A percentile compares a stretch with the other conserved stretches of the same genome.
Evolutionary conservation across 2,888 invertebrate species (phyloP).

Genomic region (Penaeus monodon): DNA sequence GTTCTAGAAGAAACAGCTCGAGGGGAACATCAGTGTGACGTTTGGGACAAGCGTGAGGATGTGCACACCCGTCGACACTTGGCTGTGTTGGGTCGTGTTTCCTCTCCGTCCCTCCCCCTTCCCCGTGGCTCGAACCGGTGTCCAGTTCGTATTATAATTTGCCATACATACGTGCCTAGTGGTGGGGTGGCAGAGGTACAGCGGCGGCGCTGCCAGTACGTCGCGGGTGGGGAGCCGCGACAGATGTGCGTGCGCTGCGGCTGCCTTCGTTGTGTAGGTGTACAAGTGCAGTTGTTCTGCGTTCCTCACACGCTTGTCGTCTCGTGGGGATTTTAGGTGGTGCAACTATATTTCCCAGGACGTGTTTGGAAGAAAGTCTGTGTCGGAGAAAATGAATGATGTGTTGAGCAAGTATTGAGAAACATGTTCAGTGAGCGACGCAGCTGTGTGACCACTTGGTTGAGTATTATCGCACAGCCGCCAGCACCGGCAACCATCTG

Average conservation of each 20-base stretch:
- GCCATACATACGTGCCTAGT: too few species aligned
- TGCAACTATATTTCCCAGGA: neutral
- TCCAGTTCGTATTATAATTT: too few species aligned
- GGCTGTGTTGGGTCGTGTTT: too few species aligned
- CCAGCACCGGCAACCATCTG: conserved; percentile 53
- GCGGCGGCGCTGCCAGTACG: conserved; percentile 43
- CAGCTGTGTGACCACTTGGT: conserved; percentile 52
- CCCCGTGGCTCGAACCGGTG: too few species aligned
- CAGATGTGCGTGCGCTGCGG: conserved; percentile 54
- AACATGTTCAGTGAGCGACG: neutral
- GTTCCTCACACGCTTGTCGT: neutral
- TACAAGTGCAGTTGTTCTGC: neutral
- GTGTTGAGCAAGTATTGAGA: neutral
- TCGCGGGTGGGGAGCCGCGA: conserved; percentile 51
- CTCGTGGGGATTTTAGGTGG: neutral
- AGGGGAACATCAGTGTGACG: too few species aligned
- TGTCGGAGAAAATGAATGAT: neutral
- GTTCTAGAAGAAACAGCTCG: too few species aligned
- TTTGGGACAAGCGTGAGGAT: too few species aligned
- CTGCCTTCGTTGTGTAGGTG: neutral
- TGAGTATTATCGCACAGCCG: conserved; percentile 40
- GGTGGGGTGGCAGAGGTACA: too few species aligned
- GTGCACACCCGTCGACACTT: too few species aligned
- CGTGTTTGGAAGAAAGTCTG: neutral
- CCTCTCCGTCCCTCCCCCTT: too few species aligned